Conservation (phyloP, 92 coral and sea anemone genomes). For the Zoanthus sansibaricus region DNA sequence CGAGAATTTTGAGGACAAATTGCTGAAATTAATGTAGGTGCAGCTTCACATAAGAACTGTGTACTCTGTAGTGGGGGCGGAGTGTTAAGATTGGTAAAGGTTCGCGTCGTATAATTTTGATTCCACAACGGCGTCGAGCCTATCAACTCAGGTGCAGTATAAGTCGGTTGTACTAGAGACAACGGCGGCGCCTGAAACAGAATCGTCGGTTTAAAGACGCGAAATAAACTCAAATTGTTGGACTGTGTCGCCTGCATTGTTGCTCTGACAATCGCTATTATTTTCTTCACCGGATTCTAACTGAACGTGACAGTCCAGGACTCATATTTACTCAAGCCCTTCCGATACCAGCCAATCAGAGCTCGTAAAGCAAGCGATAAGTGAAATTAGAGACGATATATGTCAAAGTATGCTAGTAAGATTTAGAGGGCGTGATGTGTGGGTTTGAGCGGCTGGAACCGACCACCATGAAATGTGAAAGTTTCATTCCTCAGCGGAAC, state of each 20-base stretch:
- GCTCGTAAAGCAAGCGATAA: constrained; percentile 44
- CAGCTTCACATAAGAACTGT: constrained; percentile 58
- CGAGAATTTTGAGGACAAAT: constrained; percentile 30
- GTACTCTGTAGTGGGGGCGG: constrained; percentile 73
- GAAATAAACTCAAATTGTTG: constrained; percentile 77
- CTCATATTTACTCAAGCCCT: constrained; percentile 81
- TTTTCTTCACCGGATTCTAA: constrained; percentile 41
- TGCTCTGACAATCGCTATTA: constrained; percentile 59
- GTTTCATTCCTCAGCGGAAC: constrained; percentile 25
- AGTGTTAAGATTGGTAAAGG: constrained; percentile 59
- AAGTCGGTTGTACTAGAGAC: constrained; percentile 72
- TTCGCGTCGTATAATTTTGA: constrained; percentile 68
- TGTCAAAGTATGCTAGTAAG: constrained; percentile 64
- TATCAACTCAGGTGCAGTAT: constrained; percentile 66
- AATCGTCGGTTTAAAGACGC: constrained; percentile 92
- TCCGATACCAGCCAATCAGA: constrained; percentile 73
- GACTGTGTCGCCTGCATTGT: constrained; percentile 83
- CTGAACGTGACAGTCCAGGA: constrained; percentile 58
- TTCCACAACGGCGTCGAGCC: constrained; percentile 74
- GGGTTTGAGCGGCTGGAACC: constrained; percentile 68
- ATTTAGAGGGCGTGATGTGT: constrained; percentile 89
- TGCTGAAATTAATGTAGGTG: constrained; percentile 53
- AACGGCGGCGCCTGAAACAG: constrained; percentile 87
- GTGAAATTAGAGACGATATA: constrained; percentile 85
- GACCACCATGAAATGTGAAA: constrained; percentile 73